Evolutionary conservation across 2,113 vertebrate species (phyloP), one percentile per base, ranked within the genome.

Genomic region (Perca fluviatilis): DNA sequence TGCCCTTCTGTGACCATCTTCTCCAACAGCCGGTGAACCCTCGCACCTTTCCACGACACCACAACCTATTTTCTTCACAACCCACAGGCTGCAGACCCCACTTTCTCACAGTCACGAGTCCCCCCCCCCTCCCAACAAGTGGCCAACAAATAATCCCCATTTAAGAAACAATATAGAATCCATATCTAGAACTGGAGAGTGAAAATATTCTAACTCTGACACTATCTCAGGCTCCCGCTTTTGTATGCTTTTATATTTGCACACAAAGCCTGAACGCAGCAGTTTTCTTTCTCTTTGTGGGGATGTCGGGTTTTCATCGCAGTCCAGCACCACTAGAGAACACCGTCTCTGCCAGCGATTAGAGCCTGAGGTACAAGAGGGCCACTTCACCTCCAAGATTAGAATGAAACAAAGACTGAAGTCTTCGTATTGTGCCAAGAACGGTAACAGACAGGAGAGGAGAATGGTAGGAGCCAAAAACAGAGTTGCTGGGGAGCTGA

Each of bases 171-270:
- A 86, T 80, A 83, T 86, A 81, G 9, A 43, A 93, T 93, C 78
- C 82, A 91, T 91, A 92, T 92, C 82, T 87, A 72, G 62, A 88
- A 58, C 65, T 65, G 79, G 62, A 72, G 83, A 83, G 65, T 66
- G 75, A 86, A 83, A 89, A 88, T 77, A 89, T 75, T 87, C 77
- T 77, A 88, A 91, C 85, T 88, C 77, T 90, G 85, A 88, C 92
- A 91, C 92, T 86, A 83, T 92, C 92, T 92, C 92, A 93, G 89
- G 90, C 92, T 90, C 92, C 90, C 78, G 77, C 88, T 89, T 91
- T 94, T 93, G 91, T 93, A 64, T 30, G 86, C 92, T 89, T 92
- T 92, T 91, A 90, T 92, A 93, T 94, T 92, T 86, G 90, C 91
- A 90, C 91, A 93, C 86, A 92, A 94, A 94, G 91, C 79, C 87